Evolutionary conservation across 35 echinoderm and acorn worm genomes (phyloP), one percentile per base, ranked within the genome.

Genomic region (Apostichopus parvimensis): DNA sequence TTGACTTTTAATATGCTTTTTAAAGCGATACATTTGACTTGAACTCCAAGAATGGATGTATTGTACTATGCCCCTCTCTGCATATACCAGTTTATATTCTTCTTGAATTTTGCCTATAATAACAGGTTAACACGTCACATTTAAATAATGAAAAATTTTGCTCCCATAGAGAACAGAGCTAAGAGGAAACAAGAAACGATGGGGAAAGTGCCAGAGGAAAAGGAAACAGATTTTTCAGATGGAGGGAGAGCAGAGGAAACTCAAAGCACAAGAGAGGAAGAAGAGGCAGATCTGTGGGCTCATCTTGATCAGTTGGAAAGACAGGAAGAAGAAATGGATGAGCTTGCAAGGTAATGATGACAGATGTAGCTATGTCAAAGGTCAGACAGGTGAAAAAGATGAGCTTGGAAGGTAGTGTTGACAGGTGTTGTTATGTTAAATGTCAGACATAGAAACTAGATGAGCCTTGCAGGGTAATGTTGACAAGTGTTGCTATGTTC

Each of bases 261-360:
- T 59, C 18, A 22, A 61, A 8, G 53, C 2, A 45, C 54, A 61
- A 79, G 72, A 82, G 79, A 92, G 56, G 13, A 87, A 52, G 80
- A 89, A 23, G 91, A 93, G 66, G 26, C 82, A 93, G 90, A 59
- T 26, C 93, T 98, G 72, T 94, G 92, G 94, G 94, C 96, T 15
- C 71, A 94, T 76, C 78, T 98, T 54, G 96, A 98, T 94, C 94
- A 92, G 56, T 77, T 98, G 52, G 96, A 98, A 81, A 93, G 86
- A 77, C 96, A 94, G 61, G 96, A 98, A 80, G 96, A 98, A 45
- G 92, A 95, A 66, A 60, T 98, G 59, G 96, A 98, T 94, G 96
- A 98, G 90, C 54, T 95, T 18, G 96, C 86, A 88, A 68, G 86
- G 86, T 12, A 61, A 61, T 61, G 58, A 1, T 61, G 58, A 61